These are phyloP conservation scores for Cephus pygmeus DNA, from an alignment of 2,888 invertebrate species.

Conservation along the genomic window DNA sequence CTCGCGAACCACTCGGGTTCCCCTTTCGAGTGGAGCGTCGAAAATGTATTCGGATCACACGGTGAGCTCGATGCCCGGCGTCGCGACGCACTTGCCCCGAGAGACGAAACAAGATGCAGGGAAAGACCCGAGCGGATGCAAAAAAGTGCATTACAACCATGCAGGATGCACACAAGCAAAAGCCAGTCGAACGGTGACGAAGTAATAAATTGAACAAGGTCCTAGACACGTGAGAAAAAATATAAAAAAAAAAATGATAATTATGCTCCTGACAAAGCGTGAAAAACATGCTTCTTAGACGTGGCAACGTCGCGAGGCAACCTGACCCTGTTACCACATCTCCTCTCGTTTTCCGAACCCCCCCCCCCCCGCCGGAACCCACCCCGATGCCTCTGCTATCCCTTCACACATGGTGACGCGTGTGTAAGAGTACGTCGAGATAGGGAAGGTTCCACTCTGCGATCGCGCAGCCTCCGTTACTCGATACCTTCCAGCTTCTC, in stretches of 20 bases:
- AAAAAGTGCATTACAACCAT: neutral
- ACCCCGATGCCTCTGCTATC: neutral
- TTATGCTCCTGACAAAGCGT: neutral
- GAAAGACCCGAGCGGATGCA: neutral
- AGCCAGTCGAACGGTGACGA: too few relatives aligned
- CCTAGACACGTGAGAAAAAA: neutral
- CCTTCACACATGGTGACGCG: slow-evolving; percentile 8
- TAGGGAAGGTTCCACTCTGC: slow-evolving; percentile 9
- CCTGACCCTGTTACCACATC: slow-evolving; percentile 23
- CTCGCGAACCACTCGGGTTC: neutral
- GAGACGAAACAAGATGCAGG: neutral
- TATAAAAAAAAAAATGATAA: neutral
- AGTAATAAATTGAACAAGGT: neutral
- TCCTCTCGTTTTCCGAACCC: slow-evolving; percentile 3
- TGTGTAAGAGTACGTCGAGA: slow-evolving; percentile 23
- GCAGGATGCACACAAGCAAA: neutral
- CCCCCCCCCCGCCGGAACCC: neutral
- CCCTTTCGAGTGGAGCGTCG: neutral
- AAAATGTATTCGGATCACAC: neutral
- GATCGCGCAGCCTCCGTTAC: slow-evolving; percentile 21
- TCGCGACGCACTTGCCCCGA: neutral
- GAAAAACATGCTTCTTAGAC: neutral
- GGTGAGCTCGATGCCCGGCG: neutral
- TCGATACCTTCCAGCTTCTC: slow-evolving; percentile 23
- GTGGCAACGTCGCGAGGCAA: slow-evolving; percentile 17